phyloP scores from a whole-genome alignment of 2,888 invertebrate species.

The Hoplodrina blanda region DNA sequence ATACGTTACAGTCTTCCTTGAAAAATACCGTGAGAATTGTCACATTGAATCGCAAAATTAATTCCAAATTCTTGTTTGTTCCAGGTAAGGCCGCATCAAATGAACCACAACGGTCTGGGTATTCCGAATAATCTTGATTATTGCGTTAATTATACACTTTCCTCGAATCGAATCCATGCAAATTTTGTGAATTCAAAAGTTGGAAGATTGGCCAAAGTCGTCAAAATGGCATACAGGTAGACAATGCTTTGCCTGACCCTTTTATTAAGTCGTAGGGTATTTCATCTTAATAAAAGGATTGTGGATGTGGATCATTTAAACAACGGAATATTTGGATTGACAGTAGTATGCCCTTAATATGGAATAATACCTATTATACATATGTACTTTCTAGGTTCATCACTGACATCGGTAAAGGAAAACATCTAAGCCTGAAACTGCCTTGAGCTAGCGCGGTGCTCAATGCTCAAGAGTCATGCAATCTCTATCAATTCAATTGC shows the following conservation, averaged over 20 bases:
- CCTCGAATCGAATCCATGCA: slow-evolving; percentile 11
- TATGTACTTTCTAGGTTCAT: no score
- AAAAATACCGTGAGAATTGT: slow-evolving; percentile 23
- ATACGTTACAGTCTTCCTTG: neutral
- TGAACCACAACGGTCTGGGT: slow-evolving; percentile 15
- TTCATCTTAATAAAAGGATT: neutral
- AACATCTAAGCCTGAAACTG: no score
- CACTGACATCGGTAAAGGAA: no score
- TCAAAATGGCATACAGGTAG: neutral
- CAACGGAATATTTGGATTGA: neutral
- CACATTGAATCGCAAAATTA: slow-evolving; percentile 23
- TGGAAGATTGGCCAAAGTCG: neutral
- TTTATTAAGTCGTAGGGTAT: no score
- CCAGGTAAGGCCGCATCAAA: slow-evolving; percentile 62
- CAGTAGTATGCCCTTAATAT: neutral
- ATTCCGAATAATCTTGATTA: slow-evolving; percentile 16
- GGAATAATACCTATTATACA: neutral
- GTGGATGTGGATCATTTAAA: no score
- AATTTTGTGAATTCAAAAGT: slow-evolving; percentile 2
- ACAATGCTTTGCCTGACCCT: no score
- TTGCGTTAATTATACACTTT: slow-evolving; percentile 18
- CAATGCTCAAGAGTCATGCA: no score
- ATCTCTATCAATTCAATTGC: no score
- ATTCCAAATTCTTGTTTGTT: slow-evolving; percentile 57
- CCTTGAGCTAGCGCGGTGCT: no score